Evolutionary conservation across 1,140 invertebrate species (phyloP), one percentile per base, ranked within the genome.

Genomic region (Archivesica marissinica): DNA sequence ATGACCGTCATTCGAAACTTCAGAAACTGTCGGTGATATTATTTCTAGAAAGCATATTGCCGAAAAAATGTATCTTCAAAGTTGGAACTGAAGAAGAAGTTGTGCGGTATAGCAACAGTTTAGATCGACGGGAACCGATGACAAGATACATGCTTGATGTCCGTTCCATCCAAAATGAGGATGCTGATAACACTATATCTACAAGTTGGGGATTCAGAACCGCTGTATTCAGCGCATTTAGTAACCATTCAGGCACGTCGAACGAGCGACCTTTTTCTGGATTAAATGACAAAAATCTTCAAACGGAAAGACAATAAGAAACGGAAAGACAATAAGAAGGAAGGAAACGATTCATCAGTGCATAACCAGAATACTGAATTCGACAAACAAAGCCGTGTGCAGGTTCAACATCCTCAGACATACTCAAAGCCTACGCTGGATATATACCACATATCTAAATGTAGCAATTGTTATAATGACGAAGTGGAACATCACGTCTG

Each of bases 11-110:
- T 70, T 89, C 86, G 84, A 83, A 90, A 39, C 78, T 81, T 9
- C 79, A 81, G 38, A 56, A 66, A 15, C 20, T 81, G 17, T 90
- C 89, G 0, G 85, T 91, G 17, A 83, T 90, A 23, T 76, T 91
- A 13, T 86, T 90, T 50, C 6, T 92, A 20, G 91, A 92, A 85
- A 89, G 87, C 47, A 86, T 89, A 25, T 23, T 89, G 17, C 78
- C 82, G 2, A 61, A 75, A 23, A 15, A 25, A 2, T 52, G 59
- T n/a, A 77, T 66, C 20, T 44, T 52, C 28, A 85, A 64, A 66
- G 66, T 50, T 25, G 88, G 88, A 15, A 35, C 44, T 2, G 28
- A 33, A 35, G 75, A 82, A n/a, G 38, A 39, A 2, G 70, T 87
- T 25, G 59, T 59, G 11, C 66, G 74, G 2, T 88, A 80, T 41